Conservation (phyloP, 2,888 invertebrate genomes). For the Hemithea aestivaria region DNA sequence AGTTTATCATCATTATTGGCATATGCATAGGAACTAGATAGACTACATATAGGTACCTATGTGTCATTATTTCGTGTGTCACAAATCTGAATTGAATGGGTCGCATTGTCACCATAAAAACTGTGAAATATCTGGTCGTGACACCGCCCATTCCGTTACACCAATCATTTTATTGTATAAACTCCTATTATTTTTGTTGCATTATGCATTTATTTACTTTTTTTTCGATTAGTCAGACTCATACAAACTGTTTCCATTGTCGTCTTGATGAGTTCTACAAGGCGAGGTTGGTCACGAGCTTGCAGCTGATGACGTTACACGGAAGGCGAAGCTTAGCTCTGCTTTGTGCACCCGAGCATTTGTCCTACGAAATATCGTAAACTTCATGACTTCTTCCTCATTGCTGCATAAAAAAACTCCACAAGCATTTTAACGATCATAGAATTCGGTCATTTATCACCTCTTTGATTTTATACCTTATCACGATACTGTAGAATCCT, state of each 20-base stretch:
- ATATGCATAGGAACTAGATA: no score
- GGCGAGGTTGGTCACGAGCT: conserved; percentile 24
- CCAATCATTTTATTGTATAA: no score
- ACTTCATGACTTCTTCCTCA: conserved; percentile 21
- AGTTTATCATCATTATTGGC: no score
- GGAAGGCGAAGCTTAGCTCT: conserved; percentile 19
- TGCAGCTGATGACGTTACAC: conserved; percentile 19
- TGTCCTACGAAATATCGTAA: conserved; percentile 13
- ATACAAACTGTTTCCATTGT: conserved; percentile 8
- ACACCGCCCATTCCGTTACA: no score
- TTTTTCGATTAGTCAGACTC: conserved; percentile 5
- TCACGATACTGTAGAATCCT: conserved; percentile 1
- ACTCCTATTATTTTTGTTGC: no score
- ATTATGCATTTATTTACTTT: conserved; percentile 5
- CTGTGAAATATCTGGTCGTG: no score
- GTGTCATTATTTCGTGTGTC: no score
- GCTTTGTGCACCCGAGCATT: conserved; percentile 10
- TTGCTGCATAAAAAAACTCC: conserved; percentile 24
- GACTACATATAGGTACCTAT: no score
- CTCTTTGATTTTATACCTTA: conserved; percentile 6
- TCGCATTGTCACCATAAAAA: no score
- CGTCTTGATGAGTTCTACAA: conserved; percentile 18
- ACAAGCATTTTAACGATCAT: conserved; percentile 11
- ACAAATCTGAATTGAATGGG: no score
- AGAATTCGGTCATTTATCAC: conserved; percentile 5